Conservation (phyloP, 2,113 vertebrate species). For the Sylvietta virens region DNA sequence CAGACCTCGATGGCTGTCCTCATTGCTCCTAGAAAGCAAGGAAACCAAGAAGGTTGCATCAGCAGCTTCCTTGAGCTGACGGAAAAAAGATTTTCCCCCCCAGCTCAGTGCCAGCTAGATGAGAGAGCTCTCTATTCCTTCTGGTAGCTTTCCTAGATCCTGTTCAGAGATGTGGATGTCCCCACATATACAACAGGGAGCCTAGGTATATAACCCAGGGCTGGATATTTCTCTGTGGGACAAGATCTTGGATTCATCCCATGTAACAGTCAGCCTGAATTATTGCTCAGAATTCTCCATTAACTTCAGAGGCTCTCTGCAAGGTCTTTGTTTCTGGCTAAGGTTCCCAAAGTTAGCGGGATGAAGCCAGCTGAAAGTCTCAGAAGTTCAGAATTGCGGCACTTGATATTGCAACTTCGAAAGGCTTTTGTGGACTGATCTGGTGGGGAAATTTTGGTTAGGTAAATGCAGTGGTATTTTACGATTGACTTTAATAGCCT, state of each 20-base stretch:
- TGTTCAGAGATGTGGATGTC: background rate
- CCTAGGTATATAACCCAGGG: background rate
- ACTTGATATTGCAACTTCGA: background rate
- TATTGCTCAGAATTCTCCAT: background rate
- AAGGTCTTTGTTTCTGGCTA: background rate
- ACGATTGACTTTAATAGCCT: constrained; percentile 20
- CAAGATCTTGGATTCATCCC: background rate
- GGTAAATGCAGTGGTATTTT: constrained; percentile 24
- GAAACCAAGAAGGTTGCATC: background rate
- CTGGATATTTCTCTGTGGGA: background rate
- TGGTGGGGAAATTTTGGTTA: constrained; percentile 21
- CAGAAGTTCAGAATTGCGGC: background rate
- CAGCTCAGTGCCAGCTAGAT: background rate
- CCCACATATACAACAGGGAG: background rate
- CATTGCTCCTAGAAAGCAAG: background rate
- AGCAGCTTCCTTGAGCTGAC: background rate
- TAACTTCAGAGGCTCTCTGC: background rate
- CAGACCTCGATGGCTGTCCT: background rate
- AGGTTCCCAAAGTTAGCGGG: background rate
- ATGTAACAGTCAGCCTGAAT: background rate
- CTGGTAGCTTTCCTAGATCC: background rate
- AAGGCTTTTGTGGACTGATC: constrained; percentile 17
- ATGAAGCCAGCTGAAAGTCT: background rate
- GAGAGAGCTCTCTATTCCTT: background rate
- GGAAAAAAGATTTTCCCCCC: background rate